phyloP scores from a whole-genome alignment of 2,113 vertebrate genomes.

The Campylomormyrus numenius region DNA sequence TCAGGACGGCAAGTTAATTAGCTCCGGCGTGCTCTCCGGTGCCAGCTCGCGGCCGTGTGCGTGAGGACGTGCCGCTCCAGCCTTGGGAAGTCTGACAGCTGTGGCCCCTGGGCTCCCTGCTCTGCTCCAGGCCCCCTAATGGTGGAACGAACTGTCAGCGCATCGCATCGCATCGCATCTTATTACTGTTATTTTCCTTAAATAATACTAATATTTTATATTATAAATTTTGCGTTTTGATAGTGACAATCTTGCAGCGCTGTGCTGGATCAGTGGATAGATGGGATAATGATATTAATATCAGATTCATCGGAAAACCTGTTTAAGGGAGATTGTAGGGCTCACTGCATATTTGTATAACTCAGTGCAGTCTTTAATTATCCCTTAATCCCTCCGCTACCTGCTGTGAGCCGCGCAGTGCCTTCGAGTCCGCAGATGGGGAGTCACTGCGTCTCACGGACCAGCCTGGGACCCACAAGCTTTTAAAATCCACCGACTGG shows the following conservation, averaged over 20 bases:
- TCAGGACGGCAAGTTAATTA: conserved; percentile 45
- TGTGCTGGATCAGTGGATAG: not conserved
- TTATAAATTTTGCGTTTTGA: not conserved
- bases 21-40: not conserved
- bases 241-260: not conserved
- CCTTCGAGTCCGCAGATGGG: not conserved
- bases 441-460: not conserved
- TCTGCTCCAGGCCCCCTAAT: not conserved
- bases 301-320: not conserved
- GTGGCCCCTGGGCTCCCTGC: not conserved
- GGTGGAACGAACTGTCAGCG: not conserved
- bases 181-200: not conserved
- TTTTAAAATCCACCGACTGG: conserved; percentile 9
- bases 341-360: not conserved
- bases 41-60: not conserved
- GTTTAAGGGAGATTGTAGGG: not conserved
- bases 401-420: not conserved
- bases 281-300: not conserved
- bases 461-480: not conserved
- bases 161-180: not conserved
- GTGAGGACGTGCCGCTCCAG: not conserved
- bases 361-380: not conserved
- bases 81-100: not conserved
- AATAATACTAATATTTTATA: not conserved
- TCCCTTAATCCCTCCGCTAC: not conserved